A percentile compares a stretch with the other conserved stretches of the same genome.
These are phyloP conservation scores for Pampus argenteus DNA, from an alignment of 2,797 vertebrate species.

Conservation along the genomic window DNA sequence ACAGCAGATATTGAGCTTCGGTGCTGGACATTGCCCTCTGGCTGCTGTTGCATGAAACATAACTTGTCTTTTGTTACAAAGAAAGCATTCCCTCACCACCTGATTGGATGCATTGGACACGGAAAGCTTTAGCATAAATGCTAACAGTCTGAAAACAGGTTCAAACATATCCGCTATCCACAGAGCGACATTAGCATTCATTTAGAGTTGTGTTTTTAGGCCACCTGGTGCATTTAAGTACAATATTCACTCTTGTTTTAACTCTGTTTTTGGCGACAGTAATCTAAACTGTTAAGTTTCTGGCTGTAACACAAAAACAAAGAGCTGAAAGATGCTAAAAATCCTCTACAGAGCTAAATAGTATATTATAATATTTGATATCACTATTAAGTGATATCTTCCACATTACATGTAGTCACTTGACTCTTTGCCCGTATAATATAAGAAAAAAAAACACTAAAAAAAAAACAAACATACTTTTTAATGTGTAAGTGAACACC, in stretches of 20 bases:
- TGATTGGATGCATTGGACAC: slow-evolving; percentile 40
- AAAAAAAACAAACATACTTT: background rate
- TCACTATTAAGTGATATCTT: too few relatives aligned
- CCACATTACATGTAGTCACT: too few relatives aligned
- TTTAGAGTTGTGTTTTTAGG: background rate
- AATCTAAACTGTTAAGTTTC: too few relatives aligned
- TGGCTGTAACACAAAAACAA: too few relatives aligned
- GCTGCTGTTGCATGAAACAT: slow-evolving; percentile 46
- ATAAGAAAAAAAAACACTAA: background rate
- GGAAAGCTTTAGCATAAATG: slow-evolving; percentile 7
- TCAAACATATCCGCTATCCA: background rate
- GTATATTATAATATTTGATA: too few relatives aligned
- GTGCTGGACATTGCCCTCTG: slow-evolving; percentile 53
- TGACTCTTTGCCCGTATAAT: background rate
- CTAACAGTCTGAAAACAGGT: background rate
- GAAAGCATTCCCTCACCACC: slow-evolving; percentile 39
- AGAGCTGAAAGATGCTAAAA: too few relatives aligned
- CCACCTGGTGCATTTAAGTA: too few relatives aligned
- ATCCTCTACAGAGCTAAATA: too few relatives aligned
- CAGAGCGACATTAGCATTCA: background rate
- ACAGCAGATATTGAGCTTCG: slow-evolving; percentile 44
- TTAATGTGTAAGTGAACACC: background rate
- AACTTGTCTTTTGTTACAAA: slow-evolving; percentile 38
- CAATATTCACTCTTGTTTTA: too few relatives aligned
- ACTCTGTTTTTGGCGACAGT: too few relatives aligned